Evolutionary conservation across 2,113 vertebrate genomes (phyloP).

Genomic region (Ramphastos sulfuratus): DNA sequence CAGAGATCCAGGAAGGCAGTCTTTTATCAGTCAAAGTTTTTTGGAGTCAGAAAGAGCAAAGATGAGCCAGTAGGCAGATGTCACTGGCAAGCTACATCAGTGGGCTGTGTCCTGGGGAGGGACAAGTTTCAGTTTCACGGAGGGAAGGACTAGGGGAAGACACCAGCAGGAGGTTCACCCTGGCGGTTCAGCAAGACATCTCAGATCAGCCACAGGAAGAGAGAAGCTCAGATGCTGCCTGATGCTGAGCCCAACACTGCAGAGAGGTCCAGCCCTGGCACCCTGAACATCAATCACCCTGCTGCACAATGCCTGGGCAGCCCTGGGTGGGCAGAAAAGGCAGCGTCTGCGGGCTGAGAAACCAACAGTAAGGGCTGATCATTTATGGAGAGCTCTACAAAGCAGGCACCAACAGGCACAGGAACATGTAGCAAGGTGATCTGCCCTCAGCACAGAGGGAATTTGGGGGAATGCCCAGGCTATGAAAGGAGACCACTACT

Average conservation of each 20-base stretch:
- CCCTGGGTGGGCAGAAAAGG: background rate
- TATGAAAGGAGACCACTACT: background rate
- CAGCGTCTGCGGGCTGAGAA: background rate
- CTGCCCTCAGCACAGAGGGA: rapidly evolving
- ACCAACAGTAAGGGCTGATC: background rate
- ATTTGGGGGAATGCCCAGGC: background rate
- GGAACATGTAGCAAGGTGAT: rapidly evolving
- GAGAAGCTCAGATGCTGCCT: background rate
- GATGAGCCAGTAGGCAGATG: background rate
- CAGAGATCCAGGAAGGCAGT: background rate
- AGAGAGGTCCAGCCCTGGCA: background rate
- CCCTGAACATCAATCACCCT: background rate
- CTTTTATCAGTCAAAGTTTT: background rate
- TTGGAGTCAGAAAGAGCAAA: background rate
- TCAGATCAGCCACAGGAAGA: rapidly evolving
- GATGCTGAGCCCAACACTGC: rapidly evolving
- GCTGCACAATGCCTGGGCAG: background rate
- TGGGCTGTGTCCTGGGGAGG: background rate
- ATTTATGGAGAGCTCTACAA: background rate
- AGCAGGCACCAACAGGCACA: background rate
- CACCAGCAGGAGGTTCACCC: background rate
- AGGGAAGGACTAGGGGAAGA: background rate
- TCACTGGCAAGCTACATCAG: rapidly evolving
- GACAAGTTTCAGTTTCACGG: rapidly evolving
- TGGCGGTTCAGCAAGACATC: rapidly evolving